A percentile compares a stretch with the other conserved stretches of the same genome.
Conservation (phyloP, 2,888 invertebrate genomes). For the Meloe dianella region DNA sequence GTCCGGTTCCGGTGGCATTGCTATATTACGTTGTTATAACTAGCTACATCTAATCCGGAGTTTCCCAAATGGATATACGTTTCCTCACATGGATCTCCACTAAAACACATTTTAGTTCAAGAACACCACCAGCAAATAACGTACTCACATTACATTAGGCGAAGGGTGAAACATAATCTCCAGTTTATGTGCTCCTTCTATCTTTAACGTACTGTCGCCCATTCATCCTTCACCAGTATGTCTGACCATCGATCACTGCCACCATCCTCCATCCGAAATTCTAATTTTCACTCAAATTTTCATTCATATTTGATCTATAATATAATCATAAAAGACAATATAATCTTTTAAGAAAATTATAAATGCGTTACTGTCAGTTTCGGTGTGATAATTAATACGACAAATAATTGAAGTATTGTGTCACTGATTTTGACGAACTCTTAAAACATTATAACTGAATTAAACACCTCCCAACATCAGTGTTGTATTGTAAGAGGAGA, state of each 20-base stretch:
- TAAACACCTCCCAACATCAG: constrained; percentile 27
- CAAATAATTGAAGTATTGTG: constrained; percentile 23
- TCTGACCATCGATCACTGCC: constrained; percentile 4
- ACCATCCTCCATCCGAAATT: not conserved
- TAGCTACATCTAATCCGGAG: constrained; percentile 38
- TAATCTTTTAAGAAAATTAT: not conserved
- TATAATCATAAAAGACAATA: constrained; percentile 1
- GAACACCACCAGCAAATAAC: not conserved
- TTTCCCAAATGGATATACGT: constrained; percentile 40
- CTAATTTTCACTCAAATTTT: not conserved
- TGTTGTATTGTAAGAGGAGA: constrained; percentile 26
- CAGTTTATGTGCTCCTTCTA: not conserved
- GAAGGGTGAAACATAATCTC: not conserved
- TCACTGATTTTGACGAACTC: constrained; percentile 29
- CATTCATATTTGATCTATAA: not conserved
- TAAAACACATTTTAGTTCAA: constrained; percentile 16
- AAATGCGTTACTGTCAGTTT: not conserved
- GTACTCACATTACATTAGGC: not conserved
- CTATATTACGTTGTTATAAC: constrained; percentile 46
- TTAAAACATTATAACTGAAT: constrained; percentile 30
- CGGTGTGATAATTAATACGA: constrained; percentile 21
- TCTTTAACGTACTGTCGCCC: not conserved
- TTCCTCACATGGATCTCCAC: constrained; percentile 34
- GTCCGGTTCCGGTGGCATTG: constrained; percentile 48
- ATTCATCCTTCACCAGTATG: not conserved